Conservation (phyloP, 2,797 vertebrate genomes). For the Chrysocyon brachyurus region DNA sequence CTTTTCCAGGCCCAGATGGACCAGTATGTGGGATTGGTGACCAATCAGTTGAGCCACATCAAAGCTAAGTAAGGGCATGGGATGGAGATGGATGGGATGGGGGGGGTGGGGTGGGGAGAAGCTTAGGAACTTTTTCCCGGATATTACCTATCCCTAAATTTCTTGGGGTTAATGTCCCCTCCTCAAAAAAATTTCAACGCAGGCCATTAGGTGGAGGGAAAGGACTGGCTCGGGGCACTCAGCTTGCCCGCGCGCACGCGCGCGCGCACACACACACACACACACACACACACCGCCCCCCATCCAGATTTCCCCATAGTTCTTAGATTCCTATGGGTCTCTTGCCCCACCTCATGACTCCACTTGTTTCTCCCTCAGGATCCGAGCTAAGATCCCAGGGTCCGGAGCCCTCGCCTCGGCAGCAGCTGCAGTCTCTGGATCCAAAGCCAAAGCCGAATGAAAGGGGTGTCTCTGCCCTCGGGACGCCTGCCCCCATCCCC, state of each 20-base stretch:
- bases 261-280: too few relatives aligned
- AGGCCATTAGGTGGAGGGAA: neutral
- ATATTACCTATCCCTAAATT: neutral
- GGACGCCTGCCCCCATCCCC: slow-evolving; percentile 52
- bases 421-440: slow-evolving; percentile 77
- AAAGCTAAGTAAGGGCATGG: slow-evolving; percentile 93
- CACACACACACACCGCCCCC: neutral
- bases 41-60: slow-evolving; percentile 90
- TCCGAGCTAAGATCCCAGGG: slow-evolving; percentile 87
- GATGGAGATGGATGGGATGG: neutral
- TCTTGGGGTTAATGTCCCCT: neutral
- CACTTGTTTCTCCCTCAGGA: slow-evolving; percentile 77
- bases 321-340: neutral
- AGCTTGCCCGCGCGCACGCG: too few relatives aligned
- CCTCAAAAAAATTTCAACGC: neutral
- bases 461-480: neutral
- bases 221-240: neutral
- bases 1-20: slow-evolving; percentile 92
- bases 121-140: neutral
- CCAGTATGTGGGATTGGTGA: slow-evolving; percentile 89
- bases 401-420: slow-evolving; percentile 81
- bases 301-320: neutral
- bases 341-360: neutral
- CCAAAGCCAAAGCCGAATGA: slow-evolving; percentile 86
- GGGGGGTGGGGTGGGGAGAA: too few relatives aligned